These are phyloP conservation scores for Palaemon carinicauda DNA, from an alignment of 1,140 invertebrate genomes.

Conservation along the genomic window DNA sequence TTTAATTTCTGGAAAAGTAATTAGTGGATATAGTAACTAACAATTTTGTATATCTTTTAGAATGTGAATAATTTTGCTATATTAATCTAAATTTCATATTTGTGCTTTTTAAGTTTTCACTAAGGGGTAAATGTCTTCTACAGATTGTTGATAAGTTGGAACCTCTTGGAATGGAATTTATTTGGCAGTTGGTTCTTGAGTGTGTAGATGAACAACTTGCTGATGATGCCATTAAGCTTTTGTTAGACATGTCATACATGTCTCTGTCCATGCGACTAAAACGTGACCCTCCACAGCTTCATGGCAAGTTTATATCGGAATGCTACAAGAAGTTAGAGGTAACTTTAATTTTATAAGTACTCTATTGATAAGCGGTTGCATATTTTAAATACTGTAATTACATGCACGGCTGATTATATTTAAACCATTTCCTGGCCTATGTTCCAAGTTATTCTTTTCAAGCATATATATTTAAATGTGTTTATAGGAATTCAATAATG, in stretches of 20 bases:
- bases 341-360: slow-evolving; percentile 21
- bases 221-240: slow-evolving; percentile 66
- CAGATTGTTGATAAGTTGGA: slow-evolving; percentile 68
- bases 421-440: background rate
- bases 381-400: background rate
- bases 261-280: slow-evolving; percentile 66
- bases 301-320: slow-evolving; percentile 68
- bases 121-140: slow-evolving; percentile 40
- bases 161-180: slow-evolving; percentile 67
- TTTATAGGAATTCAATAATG: no score
- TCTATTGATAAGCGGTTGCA: background rate
- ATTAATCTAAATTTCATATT: background rate
- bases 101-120: background rate
- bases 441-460: no score
- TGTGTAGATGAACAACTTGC: slow-evolving; percentile 66
- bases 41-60: no score
- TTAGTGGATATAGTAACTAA: no score
- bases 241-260: slow-evolving; percentile 67
- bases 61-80: no score
- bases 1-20: no score
- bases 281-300: slow-evolving; percentile 66
- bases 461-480: no score
- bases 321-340: slow-evolving; percentile 68
- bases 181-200: slow-evolving; percentile 69
- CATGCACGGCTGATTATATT: background rate